These are phyloP conservation scores for Gobio occitaniae DNA, from an alignment of 2,797 vertebrate species.

Conservation along the genomic window DNA sequence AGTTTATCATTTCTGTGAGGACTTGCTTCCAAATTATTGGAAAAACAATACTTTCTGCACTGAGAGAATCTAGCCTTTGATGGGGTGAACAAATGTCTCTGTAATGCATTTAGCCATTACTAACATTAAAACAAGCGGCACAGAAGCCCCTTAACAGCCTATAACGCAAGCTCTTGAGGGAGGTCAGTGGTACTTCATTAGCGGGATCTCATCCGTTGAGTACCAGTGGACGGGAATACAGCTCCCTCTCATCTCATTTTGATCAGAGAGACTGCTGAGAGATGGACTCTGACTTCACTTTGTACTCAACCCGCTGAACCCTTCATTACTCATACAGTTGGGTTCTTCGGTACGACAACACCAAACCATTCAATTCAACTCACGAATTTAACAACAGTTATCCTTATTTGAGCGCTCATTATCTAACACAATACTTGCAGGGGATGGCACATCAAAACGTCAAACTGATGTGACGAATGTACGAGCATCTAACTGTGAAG, in stretches of 20 bases:
- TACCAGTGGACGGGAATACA: conserved; percentile 4
- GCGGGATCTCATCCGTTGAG: conserved; percentile 31
- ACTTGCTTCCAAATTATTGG: conserved; percentile 21
- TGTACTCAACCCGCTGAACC: not conserved
- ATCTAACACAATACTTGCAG: conserved; percentile 22
- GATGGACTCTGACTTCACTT: conserved; percentile 10
- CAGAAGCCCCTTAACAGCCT: conserved; percentile 41
- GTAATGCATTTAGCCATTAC: conserved; percentile 45
- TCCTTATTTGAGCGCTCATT: not conserved
- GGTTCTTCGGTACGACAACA: conserved; percentile 2
- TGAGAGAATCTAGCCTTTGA: conserved; percentile 40
- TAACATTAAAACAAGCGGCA: conserved; percentile 50
- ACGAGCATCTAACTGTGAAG: not conserved
- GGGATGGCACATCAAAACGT: conserved; percentile 16
- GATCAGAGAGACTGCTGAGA: conserved; percentile 37
- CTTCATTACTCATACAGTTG: conserved; percentile 60
- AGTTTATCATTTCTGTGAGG: conserved; percentile 1
- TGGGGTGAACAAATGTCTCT: conserved; percentile 36
- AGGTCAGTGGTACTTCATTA: conserved; percentile 56
- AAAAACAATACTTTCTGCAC: conserved; percentile 31
- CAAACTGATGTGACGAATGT: not conserved
- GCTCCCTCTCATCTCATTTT: conserved; percentile 36
- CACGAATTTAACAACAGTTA: not conserved
- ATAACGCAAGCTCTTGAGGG: conserved; percentile 39
- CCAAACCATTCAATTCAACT: not conserved